Evolutionary conservation across 2,888 invertebrate species (phyloP), one percentile per base, ranked within the genome.

Genomic region (Tetragonula carbonaria): DNA sequence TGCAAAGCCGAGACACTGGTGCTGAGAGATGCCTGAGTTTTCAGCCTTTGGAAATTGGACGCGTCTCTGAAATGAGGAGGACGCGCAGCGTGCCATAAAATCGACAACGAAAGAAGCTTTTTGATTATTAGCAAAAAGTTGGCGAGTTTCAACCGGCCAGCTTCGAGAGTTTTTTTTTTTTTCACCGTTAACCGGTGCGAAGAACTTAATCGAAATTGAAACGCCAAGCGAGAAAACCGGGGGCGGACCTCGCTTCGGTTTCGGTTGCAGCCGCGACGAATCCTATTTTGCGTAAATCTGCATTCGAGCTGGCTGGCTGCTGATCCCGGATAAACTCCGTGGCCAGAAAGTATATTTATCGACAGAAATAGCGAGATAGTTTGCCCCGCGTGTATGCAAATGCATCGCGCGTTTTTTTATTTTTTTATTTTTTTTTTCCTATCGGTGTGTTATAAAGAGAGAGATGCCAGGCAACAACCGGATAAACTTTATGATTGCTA

Each of bases 211-310:
- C 59, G 59, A 66, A 65, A 74, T 74, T 65, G 74, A 65, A 74
- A 74, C 38, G 38, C 38, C 4, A n/a, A 62, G 33, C 45, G 45
- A 59, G n/a, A 57, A 57, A 57, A 57, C 8, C 8, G 50, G 6
- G 6, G 18, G 11, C 13, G 38, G 57, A 2, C 62, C 23, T 16
- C 8, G 62, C 23, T 62, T 62, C 62, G 23, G 8, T 8, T 45
- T 11, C 63, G 28, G 13, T 38, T 8, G 16, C 65, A 5, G 18
- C 38, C 16, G 75, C n/a, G 14, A 23, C 71, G 80, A 88, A 89
- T 88, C 86, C 91, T 90, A 91, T 91, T 92, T 91, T 90, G 88
- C 92, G 92, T 92, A 91, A 92, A 92, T 92, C 92, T 93, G 91
- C 92, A 92, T 92, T 91, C 89, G 92, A 91, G 82, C 90, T 83